Evolutionary conservation across 2,113 vertebrate species (phyloP).

Genomic region (Phalacrocorax pelagicus): DNA sequence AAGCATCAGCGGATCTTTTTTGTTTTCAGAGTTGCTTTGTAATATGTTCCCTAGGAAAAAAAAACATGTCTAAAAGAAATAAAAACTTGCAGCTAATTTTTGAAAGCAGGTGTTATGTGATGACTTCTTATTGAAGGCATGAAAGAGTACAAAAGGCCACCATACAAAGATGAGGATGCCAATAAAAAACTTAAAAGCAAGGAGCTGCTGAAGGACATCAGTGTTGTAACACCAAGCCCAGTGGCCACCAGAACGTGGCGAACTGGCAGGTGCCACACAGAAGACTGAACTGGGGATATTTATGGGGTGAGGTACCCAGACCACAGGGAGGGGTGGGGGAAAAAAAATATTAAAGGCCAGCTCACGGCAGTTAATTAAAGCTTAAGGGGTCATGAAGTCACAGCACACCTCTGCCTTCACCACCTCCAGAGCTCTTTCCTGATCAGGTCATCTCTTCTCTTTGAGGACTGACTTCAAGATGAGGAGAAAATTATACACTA

Average conservation of each 20-base stretch:
- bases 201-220: background rate
- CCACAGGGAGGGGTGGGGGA: accelerated
- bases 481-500: accelerated
- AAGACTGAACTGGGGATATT: background rate
- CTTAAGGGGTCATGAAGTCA: accelerated
- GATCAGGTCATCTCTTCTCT: accelerated
- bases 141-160: background rate
- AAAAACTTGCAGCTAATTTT: background rate
- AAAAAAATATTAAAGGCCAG: background rate
- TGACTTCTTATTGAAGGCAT: accelerated
- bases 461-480: accelerated
- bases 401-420: accelerated
- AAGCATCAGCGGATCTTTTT: accelerated
- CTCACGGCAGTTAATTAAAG: accelerated
- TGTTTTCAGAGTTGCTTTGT: background rate
- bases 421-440: background rate
- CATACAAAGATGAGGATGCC: accelerated
- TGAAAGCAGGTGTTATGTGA: background rate
- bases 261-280: background rate
- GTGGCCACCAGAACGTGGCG: accelerated
- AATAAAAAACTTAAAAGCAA: background rate
- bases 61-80: background rate
- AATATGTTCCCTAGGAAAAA: accelerated
- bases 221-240: accelerated
- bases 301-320: background rate